Base-by-base conservation (phyloP, 2,888 invertebrate species). In the Terebella lapidaria region DNA sequence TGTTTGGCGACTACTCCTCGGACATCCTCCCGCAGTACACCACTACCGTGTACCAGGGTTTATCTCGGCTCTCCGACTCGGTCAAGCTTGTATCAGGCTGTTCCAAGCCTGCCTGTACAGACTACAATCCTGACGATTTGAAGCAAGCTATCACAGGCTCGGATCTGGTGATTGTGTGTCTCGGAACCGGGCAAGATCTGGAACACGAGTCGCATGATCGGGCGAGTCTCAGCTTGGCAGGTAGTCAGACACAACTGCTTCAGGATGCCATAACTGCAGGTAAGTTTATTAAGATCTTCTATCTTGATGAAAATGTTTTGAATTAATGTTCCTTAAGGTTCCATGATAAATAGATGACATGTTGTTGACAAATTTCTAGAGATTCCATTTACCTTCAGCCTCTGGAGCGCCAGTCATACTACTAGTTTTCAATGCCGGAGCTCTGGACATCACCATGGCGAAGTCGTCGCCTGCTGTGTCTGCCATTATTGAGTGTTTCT, bases 401-500 rank as follows among this genome's bases (percentile, higher is more conserved):
- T 22, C 49, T 20, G 49, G 49, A 26, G 60, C 62, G 5, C 68
- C 65, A 18, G 64, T 76, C 1, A 56, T 78, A 25, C 63, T 78
- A 25, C 57, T 78, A 56, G 72, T 78, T n/a, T 67, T 71, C 58
- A 62, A 67, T 59, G 77, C 72, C 27, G 76, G 76, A 5, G 77
- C 78, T 1, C 65, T 78, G 22, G 74, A 78, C 60, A 67, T 78
- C 24, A 65, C 69, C 2, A 72, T 70, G 67, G 74, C 73, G 5
- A 72, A 73, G 24, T 56, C 57, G 3, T 64, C 61, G 26, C 42
- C 60, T 2, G 54, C 58, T 4, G 70, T 79, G 1, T 52, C 46
- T 1, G 72, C 72, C 51, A 75, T 71, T 59, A 28, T 77, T 3
- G 70, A 72, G 58, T 74, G 75, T 54, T 74, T 73, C 62, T 75